Conservation (phyloP, 1,140 invertebrate species). For the Apolygus lucorum region DNA sequence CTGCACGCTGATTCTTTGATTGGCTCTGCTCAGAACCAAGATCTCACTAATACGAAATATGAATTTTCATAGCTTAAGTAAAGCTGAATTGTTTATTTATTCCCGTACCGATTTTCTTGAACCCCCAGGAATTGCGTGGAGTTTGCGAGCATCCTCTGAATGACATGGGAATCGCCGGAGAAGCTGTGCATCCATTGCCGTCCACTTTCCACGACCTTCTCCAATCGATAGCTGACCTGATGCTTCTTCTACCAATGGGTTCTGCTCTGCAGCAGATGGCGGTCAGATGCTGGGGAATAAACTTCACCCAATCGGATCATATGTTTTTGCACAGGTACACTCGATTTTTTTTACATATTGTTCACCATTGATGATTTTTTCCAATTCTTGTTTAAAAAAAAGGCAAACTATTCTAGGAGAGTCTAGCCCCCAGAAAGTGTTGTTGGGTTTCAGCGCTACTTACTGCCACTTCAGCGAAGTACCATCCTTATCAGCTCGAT, state of each 20-base stretch:
- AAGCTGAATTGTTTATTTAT: no score
- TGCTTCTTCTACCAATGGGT: slow-evolving; percentile 78
- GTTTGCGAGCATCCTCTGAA: slow-evolving; percentile 72
- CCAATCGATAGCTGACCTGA: slow-evolving; percentile 85
- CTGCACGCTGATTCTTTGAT: no score
- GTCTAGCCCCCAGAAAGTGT: no score
- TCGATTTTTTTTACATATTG: no score
- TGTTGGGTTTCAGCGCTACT: background rate
- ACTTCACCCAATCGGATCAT: slow-evolving; percentile 80
- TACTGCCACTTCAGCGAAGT: no score
- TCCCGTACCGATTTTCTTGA: background rate
- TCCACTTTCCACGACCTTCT: slow-evolving; percentile 78
- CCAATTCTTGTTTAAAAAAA: background rate
- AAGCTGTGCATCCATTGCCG: slow-evolving; percentile 67
- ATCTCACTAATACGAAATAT: no score
- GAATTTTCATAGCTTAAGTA: no score
- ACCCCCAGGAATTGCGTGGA: slow-evolving; percentile 44
- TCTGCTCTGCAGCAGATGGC: slow-evolving; percentile 85
- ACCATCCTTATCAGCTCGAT: no score
- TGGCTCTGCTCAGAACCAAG: no score
- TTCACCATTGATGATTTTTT: background rate
- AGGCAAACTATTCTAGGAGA: background rate
- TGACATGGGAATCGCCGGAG: slow-evolving; percentile 69
- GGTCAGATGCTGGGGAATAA: slow-evolving; percentile 85
- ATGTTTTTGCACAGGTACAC: slow-evolving; percentile 78